A percentile compares a stretch with the other conserved stretches of the same genome.
Evolutionary conservation across 2,888 invertebrate species (phyloP).

Genomic region (Tipula vernalis): DNA sequence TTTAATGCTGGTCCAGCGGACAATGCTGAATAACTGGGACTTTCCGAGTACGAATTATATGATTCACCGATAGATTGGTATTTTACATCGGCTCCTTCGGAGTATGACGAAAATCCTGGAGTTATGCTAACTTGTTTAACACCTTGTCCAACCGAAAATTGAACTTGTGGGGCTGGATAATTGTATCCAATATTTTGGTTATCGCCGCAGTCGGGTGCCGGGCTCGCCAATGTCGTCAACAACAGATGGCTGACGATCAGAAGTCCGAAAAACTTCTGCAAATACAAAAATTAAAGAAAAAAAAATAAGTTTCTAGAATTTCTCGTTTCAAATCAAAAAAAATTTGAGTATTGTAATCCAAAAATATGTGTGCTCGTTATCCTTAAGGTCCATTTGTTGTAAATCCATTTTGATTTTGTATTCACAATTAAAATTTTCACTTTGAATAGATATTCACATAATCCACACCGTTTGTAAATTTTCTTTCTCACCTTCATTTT

Average conservation of each 20-base stretch:
- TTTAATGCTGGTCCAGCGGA: conserved; percentile 28
- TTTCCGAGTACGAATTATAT: conserved; percentile 26
- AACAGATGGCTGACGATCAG: conserved; percentile 26
- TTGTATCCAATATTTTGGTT: conserved; percentile 36
- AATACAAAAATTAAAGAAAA: conserved; percentile 6
- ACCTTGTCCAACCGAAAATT: conserved; percentile 36
- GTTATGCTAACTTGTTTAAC: conserved; percentile 25
- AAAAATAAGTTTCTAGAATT: background rate
- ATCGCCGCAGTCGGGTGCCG: conserved; percentile 28
- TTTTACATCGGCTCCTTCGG: conserved; percentile 29
- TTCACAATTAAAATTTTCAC: background rate
- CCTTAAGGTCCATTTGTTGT: background rate
- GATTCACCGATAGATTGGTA: conserved; percentile 31
- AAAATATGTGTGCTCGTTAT: background rate
- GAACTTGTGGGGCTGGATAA: conserved; percentile 42
- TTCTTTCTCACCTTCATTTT: conserved; percentile 10
- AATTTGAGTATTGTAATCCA: background rate
- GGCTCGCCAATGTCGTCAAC: conserved; percentile 20
- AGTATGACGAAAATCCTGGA: conserved; percentile 27
- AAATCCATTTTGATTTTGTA: background rate
- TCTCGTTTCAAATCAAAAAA: background rate
- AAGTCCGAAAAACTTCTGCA: conserved; percentile 25
- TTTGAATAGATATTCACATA: background rate
- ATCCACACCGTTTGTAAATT: background rate
- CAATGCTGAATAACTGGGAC: conserved; percentile 25